Conservation (phyloP, 2,888 invertebrate genomes). For the Ochropleura plecta region DNA sequence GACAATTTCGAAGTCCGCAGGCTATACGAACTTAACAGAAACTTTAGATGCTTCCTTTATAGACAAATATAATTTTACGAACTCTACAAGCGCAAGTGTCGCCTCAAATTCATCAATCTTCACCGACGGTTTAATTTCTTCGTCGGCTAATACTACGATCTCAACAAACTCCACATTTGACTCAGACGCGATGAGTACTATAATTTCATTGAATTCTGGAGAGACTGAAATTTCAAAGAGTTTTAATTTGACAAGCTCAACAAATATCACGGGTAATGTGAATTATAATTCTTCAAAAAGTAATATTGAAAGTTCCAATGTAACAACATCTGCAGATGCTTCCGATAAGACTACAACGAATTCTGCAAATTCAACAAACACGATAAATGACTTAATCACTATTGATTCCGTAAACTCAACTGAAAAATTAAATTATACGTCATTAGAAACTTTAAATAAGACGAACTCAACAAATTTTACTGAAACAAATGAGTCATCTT, state of each 20-base stretch:
- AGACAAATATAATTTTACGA: conserved; percentile 22
- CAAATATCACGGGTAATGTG: conserved; percentile 16
- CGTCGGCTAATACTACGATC: conserved; percentile 20
- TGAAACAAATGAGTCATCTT: conserved; percentile 4
- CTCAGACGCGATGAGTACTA: conserved; percentile 20
- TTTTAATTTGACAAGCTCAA: conserved; percentile 32
- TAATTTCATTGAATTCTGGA: conserved; percentile 17
- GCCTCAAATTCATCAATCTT: conserved; percentile 20
- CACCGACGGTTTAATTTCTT: conserved; percentile 23
- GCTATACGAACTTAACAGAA: conserved; percentile 37
- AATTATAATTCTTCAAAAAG: conserved; percentile 25
- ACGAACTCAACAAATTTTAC: conserved; percentile 22
- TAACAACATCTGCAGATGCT: conserved; percentile 23
- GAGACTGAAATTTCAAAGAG: conserved; percentile 30
- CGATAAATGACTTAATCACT: conserved; percentile 8
- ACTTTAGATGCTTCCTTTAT: conserved; percentile 26
- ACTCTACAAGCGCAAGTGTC: conserved; percentile 29
- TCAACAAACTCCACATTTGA: conserved; percentile 34
- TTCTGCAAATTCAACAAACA: conserved; percentile 19
- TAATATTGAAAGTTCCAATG: conserved; percentile 10
- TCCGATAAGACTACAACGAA: conserved; percentile 5
- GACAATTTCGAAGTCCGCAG: not conserved
- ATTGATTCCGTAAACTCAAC: conserved; percentile 25
- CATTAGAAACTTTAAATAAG: conserved; percentile 20
- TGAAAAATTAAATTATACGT: conserved; percentile 23